These are phyloP conservation scores for Zaprionus ghesquierei DNA, from an alignment of 1,140 invertebrate genomes.

Conservation along the genomic window DNA sequence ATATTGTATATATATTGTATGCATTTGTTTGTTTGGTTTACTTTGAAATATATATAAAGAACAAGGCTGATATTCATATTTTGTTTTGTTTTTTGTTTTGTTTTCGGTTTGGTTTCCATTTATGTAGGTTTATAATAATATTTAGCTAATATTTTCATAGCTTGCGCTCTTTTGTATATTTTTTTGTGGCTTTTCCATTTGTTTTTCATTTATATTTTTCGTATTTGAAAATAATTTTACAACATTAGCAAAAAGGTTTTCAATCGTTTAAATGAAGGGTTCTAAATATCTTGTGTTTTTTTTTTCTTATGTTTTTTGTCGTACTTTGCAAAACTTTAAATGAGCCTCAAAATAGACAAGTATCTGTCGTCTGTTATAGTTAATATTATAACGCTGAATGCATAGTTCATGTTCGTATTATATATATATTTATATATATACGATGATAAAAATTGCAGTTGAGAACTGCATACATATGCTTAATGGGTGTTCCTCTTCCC, in stretches of 20 bases:
- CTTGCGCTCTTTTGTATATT: slow-evolving; percentile 37
- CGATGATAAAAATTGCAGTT: slow-evolving; percentile 68
- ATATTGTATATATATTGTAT: slow-evolving; percentile 47
- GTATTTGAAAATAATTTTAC: slow-evolving; percentile 64
- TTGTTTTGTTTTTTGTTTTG: slow-evolving; percentile 48
- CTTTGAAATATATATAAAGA: slow-evolving; percentile 78
- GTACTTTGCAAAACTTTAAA: slow-evolving; percentile 56
- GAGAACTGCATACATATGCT: slow-evolving; percentile 44
- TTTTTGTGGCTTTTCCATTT: background rate
- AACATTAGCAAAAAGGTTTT: slow-evolving; percentile 70
- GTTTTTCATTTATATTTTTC: background rate
- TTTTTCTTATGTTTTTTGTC: background rate
- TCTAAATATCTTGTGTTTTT: slow-evolving; percentile 26
- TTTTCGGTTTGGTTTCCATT: slow-evolving; percentile 50
- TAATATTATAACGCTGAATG: slow-evolving; percentile 48
- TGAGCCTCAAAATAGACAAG: slow-evolving; percentile 77
- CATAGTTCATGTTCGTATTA: slow-evolving; percentile 20
- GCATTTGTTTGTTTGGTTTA: slow-evolving; percentile 51
- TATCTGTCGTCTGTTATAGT: slow-evolving; percentile 59
- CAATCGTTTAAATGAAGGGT: slow-evolving; percentile 56
- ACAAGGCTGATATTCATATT: slow-evolving; percentile 81
- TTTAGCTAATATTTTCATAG: slow-evolving; percentile 63
- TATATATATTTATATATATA: slow-evolving; percentile 21
- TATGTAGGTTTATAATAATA: slow-evolving; percentile 77
- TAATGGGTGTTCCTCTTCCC: slow-evolving; percentile 23